Evolutionary conservation across 1,140 invertebrate genomes (phyloP), one percentile per base, ranked within the genome.

Genomic region (Panulirus ornatus): DNA sequence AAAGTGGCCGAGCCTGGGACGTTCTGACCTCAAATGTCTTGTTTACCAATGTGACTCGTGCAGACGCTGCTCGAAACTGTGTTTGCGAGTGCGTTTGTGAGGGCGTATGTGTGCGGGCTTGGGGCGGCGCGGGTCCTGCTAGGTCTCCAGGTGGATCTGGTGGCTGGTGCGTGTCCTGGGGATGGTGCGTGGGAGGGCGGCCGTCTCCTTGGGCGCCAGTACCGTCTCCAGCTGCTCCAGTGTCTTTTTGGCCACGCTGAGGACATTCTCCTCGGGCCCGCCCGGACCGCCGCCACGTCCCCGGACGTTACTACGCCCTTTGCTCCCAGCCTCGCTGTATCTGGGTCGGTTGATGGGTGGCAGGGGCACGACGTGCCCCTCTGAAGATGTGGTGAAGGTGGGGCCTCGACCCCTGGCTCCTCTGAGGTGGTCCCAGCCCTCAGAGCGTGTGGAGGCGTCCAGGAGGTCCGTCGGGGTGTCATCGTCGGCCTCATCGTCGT

Each of bases 221-320:
- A 91, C 90, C 14, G 54, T 91, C 79, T 91, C 90, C 42, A 91
- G 63, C 22, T 86, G 84, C 76, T 91, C 90, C 75, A 91, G 66
- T 19, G 90, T 91, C 78, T 91, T 91, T 70, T 91, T 91, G 38
- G 90, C 90, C 36, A 91, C 90, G 27, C 40, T 86, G 19, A 91
- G 78, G 27, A 91, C 90, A 34, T 71, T 91, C 27, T 91, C 90
- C 44, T 73, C 90, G 44, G 47, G 34, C 0, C 22, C 47, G 9
- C 16, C 82, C 36, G 40, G 22, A 11, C 75, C 44, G 27, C 30
- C 16, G 9, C 71, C 19, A 14, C 88, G 38, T 27, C 54, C 58
- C 27, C 76, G 82, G 3, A 27, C 47, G 22, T 54, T 40, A 1
- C 42, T 27, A 51, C 76, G 83, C 73, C 84, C 89, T 16, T 58